Conservation (phyloP, 2,113 vertebrate genomes). For the Sorex araneus region DNA sequence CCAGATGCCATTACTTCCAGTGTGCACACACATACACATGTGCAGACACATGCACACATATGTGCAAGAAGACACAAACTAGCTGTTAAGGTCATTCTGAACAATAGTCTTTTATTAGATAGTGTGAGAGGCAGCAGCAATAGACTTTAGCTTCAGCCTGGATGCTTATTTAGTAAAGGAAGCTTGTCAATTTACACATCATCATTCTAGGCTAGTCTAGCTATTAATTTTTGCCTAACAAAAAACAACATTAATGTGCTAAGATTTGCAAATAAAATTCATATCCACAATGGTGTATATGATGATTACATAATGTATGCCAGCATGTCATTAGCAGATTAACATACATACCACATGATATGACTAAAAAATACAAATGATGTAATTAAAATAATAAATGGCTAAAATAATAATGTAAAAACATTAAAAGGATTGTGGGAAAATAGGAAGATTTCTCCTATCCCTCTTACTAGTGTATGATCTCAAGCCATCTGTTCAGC, state of each 20-base stretch:
- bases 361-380: neutral
- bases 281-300: neutral
- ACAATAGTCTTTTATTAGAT: neutral
- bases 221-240: neutral
- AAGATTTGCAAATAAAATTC: neutral
- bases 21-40: neutral
- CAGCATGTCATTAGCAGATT: neutral
- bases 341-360: neutral
- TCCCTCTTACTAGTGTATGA: neutral
- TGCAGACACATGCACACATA: neutral
- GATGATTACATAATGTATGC: neutral
- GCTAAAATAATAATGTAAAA: neutral
- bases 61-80: neutral
- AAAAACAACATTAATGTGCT: neutral
- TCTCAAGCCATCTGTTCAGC: neutral
- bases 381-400: neutral
- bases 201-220: neutral
- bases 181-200: neutral
- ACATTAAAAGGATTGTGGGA: too few species aligned
- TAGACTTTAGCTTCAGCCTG: neutral
- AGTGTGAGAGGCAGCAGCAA: neutral
- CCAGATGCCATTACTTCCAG: neutral
- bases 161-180: neutral
- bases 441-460: neutral
- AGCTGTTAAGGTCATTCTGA: neutral